A percentile compares a stretch with the other conserved stretches of the same genome.
Conservation (phyloP, 2,888 invertebrate genomes). For the Agrochola circellaris region DNA sequence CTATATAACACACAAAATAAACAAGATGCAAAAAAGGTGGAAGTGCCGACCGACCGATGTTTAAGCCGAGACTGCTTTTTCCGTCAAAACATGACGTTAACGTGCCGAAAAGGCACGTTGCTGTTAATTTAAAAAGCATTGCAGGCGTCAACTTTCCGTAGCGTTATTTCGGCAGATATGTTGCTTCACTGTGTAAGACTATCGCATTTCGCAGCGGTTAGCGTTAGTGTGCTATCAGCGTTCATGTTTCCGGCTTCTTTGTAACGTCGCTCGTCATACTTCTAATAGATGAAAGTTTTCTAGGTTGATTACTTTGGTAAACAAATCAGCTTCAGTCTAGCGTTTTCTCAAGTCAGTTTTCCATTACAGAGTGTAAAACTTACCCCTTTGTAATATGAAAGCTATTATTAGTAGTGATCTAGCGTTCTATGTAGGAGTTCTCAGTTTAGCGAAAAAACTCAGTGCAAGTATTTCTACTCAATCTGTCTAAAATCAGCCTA, state of each 20-base stretch:
- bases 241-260: constrained; percentile 1
- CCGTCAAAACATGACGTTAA: neutral
- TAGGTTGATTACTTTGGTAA: constrained; percentile 28
- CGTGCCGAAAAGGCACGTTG: too few species aligned
- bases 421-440: neutral
- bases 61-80: neutral
- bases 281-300: constrained; percentile 15
- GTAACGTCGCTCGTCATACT: constrained; percentile 12
- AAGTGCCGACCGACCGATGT: neutral
- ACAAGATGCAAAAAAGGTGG: neutral
- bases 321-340: constrained; percentile 8
- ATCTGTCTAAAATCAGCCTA: neutral
- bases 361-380: neutral
- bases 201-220: neutral
- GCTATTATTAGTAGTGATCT: neutral
- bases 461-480: neutral
- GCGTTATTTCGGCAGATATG: neutral
- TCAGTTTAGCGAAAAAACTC: neutral
- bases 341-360: neutral
- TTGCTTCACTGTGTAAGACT: neutral
- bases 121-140: neutral
- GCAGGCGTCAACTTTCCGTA: neutral
- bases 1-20: neutral
- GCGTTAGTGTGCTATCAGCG: neutral
- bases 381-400: neutral